Evolutionary conservation across 2,888 invertebrate species (phyloP), one percentile per base, ranked within the genome.

Genomic region (Lamproptera curius): DNA sequence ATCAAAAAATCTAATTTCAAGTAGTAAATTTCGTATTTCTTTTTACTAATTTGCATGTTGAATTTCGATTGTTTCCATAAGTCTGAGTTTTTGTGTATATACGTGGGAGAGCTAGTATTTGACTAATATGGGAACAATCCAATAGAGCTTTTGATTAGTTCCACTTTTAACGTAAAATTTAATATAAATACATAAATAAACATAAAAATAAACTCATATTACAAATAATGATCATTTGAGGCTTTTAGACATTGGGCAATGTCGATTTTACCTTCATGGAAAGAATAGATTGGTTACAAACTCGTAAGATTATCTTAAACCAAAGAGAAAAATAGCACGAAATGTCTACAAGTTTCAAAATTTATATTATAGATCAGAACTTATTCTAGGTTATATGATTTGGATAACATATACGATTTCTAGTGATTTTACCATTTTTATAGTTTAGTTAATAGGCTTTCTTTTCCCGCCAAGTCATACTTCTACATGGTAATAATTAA

Each of bases 381-480:
- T n/a, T n/a, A n/a, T n/a, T n/a, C n/a, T n/a, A n/a, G n/a, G 20
- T 20, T 20, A 20, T 5, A 5, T 20, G 3, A 20, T 20, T 20
- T 20, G 6, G 6, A 20, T 20, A 20, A 6, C 4, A 20, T 20
- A 20, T 20, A 5, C 20, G 20, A 20, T 20, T 20, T 20, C 6
- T 20, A 20, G 20, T 20, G 20, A 5, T 5, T 11, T 31, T 31
- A 31, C 31, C 38, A 42, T 20, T 33, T 42, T 10, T 10, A 28
- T 28, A 28, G 28, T 9, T n/a, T 31, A n/a, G 2, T 31, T 31
- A 31, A 3, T 1, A n/a, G 47, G 42, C 47, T 42, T 42, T 2
- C 5, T 15, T 43, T 43, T 49, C 45, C 52, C 45, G 44, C 48
- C 52, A 52, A 52, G 41, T 48, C 48, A 42, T 15, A 37, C 52